These are phyloP conservation scores for Poeciliopsis turneri DNA, from an alignment of 2,797 vertebrate genomes.

Conservation along the genomic window DNA sequence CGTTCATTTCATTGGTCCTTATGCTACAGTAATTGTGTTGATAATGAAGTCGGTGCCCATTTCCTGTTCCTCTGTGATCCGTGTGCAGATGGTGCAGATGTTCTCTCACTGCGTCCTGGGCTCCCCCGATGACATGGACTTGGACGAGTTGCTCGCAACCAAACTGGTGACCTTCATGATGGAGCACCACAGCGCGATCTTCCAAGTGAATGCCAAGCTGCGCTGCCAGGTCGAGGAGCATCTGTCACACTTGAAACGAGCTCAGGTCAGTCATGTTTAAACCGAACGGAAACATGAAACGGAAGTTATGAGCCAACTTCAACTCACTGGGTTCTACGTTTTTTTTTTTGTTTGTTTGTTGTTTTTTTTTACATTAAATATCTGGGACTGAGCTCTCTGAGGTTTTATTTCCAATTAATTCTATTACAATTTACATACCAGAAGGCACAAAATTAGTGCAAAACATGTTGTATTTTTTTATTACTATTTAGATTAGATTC, in stretches of 20 bases:
- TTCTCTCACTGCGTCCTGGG: constrained; percentile 92
- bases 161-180: constrained; percentile 93
- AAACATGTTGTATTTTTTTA: not conserved
- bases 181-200: constrained; percentile 87
- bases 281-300: not conserved
- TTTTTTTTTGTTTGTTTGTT: not conserved
- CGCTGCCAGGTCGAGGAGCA: constrained; percentile 88
- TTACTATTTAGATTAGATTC: not conserved
- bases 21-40: not conserved
- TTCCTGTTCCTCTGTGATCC: not conserved
- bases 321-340: not conserved
- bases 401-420: not conserved
- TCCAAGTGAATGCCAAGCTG: constrained; percentile 84
- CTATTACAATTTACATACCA: not conserved
- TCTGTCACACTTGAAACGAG: constrained; percentile 87
- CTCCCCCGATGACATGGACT: constrained; percentile 91
- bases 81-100: constrained; percentile 85
- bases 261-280: constrained; percentile 79
- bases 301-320: not conserved
- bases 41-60: not conserved
- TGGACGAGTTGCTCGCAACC: constrained; percentile 92
- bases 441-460: not conserved
- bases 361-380: too few species aligned
- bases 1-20: not conserved
- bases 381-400: not conserved